Evolutionary conservation across 2,888 invertebrate species (phyloP).

Genomic region (Troilus luridus): DNA sequence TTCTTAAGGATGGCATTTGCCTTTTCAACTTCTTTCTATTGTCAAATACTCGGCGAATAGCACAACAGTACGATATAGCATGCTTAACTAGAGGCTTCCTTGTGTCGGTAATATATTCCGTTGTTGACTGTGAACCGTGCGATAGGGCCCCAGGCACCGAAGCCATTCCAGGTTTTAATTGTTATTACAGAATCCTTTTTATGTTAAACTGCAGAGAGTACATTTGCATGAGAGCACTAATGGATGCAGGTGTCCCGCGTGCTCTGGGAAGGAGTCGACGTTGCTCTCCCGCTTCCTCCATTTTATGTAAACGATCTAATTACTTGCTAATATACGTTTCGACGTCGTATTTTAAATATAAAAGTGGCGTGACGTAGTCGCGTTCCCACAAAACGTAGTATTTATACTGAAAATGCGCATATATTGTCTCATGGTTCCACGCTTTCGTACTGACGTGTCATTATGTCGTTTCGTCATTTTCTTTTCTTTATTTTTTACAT

Average conservation of each 20-base stretch:
- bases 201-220: background rate
- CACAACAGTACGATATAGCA: no score
- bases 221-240: background rate
- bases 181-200: background rate
- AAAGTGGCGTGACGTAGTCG: background rate
- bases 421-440: background rate
- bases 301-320: background rate
- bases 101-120: background rate
- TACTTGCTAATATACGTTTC: background rate
- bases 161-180: background rate
- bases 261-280: background rate
- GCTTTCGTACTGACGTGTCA: conserved; percentile 18
- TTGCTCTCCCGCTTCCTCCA: background rate
- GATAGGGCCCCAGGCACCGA: background rate
- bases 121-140: background rate
- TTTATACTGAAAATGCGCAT: conserved; percentile 30
- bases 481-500: background rate
- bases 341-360: conserved; percentile 1
- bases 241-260: background rate
- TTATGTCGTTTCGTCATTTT: conserved; percentile 20
- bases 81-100: no score
- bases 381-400: background rate
- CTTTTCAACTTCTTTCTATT: no score
- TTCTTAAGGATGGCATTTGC: no score
- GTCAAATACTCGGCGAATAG: no score